Percentiles rank a stretch among this genome's conserved stretches.
Evolutionary conservation across 2,797 vertebrate genomes (phyloP).

Genomic region (Muscicapa comitata): DNA sequence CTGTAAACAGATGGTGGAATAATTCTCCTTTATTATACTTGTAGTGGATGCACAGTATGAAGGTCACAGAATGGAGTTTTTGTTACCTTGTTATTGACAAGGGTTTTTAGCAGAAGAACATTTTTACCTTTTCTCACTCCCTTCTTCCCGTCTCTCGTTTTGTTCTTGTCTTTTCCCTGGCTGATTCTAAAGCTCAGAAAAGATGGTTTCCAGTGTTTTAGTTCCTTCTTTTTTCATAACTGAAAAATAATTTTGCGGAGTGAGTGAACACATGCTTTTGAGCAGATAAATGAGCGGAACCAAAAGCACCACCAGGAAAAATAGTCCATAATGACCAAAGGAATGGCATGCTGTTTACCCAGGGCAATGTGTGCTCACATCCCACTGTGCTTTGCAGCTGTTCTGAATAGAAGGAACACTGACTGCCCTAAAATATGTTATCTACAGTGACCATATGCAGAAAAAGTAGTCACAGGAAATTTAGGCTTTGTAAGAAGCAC

Average conservation of each 20-base stretch:
- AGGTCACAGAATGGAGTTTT: background rate
- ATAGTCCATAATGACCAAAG: background rate
- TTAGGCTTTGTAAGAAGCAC: background rate
- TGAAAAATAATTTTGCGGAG: background rate
- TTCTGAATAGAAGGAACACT: background rate
- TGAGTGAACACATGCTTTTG: background rate
- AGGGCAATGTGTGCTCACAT: background rate
- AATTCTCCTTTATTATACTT: background rate
- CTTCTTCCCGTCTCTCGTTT: background rate
- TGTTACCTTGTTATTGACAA: background rate
- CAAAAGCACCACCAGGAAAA: background rate
- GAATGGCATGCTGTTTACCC: background rate
- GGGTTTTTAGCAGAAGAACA: background rate
- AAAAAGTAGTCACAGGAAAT: background rate
- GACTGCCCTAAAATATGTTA: background rate
- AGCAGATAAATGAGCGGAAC: background rate
- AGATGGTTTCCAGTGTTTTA: background rate
- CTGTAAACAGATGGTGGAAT: background rate
- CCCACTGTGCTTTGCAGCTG: background rate
- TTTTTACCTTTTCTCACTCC: background rate
- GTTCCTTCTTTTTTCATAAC: background rate
- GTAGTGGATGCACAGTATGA: background rate
- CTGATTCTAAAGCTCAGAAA: background rate
- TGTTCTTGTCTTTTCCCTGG: background rate
- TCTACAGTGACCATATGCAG: background rate